These are phyloP conservation scores for Galeopsomyia nigrocyanea DNA, from an alignment of 2,888 invertebrate genomes.

Conservation along the genomic window DNA sequence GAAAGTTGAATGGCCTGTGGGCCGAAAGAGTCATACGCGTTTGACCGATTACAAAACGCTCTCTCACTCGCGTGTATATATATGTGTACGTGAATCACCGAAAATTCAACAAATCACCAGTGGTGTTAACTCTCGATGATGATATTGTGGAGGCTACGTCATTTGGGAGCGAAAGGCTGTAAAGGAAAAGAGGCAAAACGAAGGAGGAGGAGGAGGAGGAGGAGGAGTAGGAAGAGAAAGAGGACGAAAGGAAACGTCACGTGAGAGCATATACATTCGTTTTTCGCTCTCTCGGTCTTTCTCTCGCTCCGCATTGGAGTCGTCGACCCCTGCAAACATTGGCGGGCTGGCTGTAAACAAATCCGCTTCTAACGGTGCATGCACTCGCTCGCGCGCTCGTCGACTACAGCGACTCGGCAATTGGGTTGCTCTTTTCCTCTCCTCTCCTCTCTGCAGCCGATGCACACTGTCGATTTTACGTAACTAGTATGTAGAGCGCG, in stretches of 20 bases:
- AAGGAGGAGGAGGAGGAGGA: constrained; percentile 3
- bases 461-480: constrained; percentile 1
- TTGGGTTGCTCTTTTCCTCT: no score
- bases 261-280: constrained; percentile 63
- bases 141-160: not conserved
- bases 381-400: not conserved
- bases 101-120: no score
- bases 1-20: no score
- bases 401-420: not conserved
- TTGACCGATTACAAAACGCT: no score
- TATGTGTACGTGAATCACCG: no score
- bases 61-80: no score
- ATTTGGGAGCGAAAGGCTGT: not conserved
- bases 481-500: not conserved
- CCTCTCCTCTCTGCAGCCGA: not conserved
- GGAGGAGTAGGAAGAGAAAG: constrained; percentile 4
- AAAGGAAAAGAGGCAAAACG: not conserved
- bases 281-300: constrained; percentile 56
- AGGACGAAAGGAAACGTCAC: constrained; percentile 63
- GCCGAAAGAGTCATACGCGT: no score
- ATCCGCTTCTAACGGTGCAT: constrained; percentile 55
- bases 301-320: constrained; percentile 64
- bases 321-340: constrained; percentile 62
- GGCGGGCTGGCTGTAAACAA: constrained; percentile 50
- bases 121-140: not conserved